A percentile compares a stretch with the other conserved stretches of the same genome.
These are phyloP conservation scores for Drosophila oshimai DNA, from an alignment of 1,140 invertebrate species.

Conservation along the genomic window DNA sequence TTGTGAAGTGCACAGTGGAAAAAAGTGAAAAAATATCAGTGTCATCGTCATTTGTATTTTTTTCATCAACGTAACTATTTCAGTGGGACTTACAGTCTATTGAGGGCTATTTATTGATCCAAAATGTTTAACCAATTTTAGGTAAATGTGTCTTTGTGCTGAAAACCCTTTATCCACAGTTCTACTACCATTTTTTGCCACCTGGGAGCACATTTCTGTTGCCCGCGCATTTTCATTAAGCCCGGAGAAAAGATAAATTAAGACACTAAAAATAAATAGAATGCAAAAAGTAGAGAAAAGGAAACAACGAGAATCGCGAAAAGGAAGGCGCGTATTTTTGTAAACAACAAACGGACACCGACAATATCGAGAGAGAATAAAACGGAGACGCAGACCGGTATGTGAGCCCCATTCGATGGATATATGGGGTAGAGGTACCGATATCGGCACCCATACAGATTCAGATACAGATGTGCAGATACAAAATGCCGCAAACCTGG, in stretches of 20 bases:
- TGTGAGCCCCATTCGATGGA: conserved; percentile 9
- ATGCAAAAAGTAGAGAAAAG: neutral
- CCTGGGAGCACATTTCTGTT: neutral
- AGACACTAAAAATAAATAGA: conserved; percentile 36
- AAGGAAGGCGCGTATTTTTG: conserved; percentile 57
- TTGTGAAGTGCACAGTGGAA: neutral
- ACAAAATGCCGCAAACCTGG: conserved; percentile 67
- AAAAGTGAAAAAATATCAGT: neutral
- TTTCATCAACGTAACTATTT: too few species aligned
- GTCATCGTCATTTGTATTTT: too few species aligned
- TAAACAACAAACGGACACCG: conserved; percentile 70
- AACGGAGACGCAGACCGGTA: conserved; percentile 46
- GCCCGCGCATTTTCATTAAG: conserved; percentile 50
- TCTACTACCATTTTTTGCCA: neutral
- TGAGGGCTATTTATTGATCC: too few species aligned
- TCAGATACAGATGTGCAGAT: conserved; percentile 41
- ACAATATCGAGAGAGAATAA: conserved; percentile 24
- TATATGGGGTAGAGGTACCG: conserved; percentile 4
- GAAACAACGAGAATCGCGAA: conserved; percentile 6
- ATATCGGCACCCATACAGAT: conserved; percentile 11
- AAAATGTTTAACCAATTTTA: too few species aligned
- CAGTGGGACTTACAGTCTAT: too few species aligned
- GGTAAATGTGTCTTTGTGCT: too few species aligned
- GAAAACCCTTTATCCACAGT: neutral
- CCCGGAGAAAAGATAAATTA: conserved; percentile 25